A percentile compares a stretch with the other conserved stretches of the same genome.
phyloP scores from a whole-genome alignment of 2,797 vertebrate genomes.

The Girardinus metallicus region DNA sequence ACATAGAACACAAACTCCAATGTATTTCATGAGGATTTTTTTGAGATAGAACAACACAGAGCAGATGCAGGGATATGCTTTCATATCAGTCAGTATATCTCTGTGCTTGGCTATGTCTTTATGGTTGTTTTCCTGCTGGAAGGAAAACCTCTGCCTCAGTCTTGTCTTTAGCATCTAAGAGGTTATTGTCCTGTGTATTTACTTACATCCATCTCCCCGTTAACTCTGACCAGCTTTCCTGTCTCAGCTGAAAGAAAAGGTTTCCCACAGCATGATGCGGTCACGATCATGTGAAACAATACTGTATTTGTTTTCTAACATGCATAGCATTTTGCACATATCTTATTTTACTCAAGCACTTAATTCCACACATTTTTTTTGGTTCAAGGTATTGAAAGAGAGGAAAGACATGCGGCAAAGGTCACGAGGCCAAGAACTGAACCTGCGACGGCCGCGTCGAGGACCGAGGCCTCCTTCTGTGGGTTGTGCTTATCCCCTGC shows the following conservation, averaged over 20 bases:
- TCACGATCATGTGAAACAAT: background rate
- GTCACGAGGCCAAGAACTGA: no score
- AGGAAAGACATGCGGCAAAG: no score
- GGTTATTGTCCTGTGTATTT: background rate
- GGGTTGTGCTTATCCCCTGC: no score
- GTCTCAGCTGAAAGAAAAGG: background rate
- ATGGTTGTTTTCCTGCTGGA: background rate
- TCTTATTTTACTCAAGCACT: background rate
- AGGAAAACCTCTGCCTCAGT: background rate
- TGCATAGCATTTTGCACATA: background rate
- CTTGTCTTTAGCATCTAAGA: background rate
- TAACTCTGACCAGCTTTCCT: background rate
- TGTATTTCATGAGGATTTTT: background rate
- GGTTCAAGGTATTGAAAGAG: no score
- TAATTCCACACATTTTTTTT: background rate
- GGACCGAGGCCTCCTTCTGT: no score
- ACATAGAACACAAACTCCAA: background rate
- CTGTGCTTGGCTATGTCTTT: background rate
- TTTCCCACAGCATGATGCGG: background rate
- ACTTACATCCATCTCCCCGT: background rate
- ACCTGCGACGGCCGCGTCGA: no score
- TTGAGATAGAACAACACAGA: background rate
- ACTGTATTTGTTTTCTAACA: background rate
- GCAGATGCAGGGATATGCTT: background rate
- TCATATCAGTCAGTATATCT: background rate